Evolutionary conservation across 2,888 invertebrate species (phyloP), one percentile per base, ranked within the genome.

Genomic region (Quadroppia sp.): DNA sequence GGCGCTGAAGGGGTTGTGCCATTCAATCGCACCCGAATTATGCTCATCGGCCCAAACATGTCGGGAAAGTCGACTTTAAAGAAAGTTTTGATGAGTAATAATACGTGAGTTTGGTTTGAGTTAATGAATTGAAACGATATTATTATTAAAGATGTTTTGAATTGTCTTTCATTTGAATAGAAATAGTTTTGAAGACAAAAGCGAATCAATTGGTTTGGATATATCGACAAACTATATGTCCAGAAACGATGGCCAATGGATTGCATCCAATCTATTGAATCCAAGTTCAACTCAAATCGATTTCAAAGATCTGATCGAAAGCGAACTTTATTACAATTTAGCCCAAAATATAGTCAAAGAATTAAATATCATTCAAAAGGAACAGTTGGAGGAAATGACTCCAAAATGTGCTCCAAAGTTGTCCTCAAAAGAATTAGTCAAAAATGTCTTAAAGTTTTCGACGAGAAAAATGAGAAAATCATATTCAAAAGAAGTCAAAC

Each of bases 51-150:
- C 9, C 81, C 81, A 56, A 81, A 82, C 64, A 76, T 80, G 11
- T 81, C 80, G 4, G 83, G 82, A 13, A 83, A 83, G 78, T 82
- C 82, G 15, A 80, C 81, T 74, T 78, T 83, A 23, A 82, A 81
- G 75, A 80, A 79, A 67, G 78, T 81, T 2, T 78, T 83, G 23
- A 78, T 80, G 23, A 45, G 45, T 15, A 82, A 80, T 71, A 79
- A 80, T 71, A 79, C 78, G 81, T 82, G 77, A 77, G 79, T 75
- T n/a, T n/a, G n/a, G n/a, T n/a, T n/a, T n/a, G n/a, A n/a, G n/a
- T n/a, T n/a, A n/a, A n/a, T n/a, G n/a, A n/a, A n/a, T n/a, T n/a
- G n/a, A n/a, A n/a, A n/a, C n/a, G n/a, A n/a, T n/a, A 7, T 42
- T 48, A 4, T 48, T 48, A 48, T 20, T 48, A n/a, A 48, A 48